Conservation (phyloP, 2,113 vertebrate species). For the Corydoras sp. region DNA sequence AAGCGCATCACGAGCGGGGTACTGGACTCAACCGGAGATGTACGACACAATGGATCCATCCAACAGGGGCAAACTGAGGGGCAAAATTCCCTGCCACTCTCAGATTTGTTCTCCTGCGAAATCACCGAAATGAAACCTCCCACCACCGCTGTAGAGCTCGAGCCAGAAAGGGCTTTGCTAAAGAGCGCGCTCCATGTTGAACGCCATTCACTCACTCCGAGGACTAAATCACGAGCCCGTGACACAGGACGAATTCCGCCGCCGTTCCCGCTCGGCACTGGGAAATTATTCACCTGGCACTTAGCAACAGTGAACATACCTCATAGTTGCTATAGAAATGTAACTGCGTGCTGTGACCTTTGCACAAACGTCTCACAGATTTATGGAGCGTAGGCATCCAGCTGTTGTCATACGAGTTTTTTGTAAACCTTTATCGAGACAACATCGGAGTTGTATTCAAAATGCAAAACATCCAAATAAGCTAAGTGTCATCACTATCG, state of each 20-base stretch:
- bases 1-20: background rate
- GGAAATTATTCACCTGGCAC: conserved; percentile 52
- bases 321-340: conserved; percentile 63
- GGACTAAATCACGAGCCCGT: conserved; percentile 22
- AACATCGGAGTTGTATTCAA: conserved; percentile 38
- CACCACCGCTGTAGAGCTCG: conserved; percentile 31
- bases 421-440: conserved; percentile 52
- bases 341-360: conserved; percentile 53
- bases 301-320: conserved; percentile 60
- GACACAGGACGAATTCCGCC: conserved; percentile 8
- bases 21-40: conserved; percentile 8
- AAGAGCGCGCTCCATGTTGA: conserved; percentile 19
- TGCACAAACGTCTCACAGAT: conserved; percentile 49
- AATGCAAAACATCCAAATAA: conserved; percentile 45
- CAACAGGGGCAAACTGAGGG: conserved; percentile 4
- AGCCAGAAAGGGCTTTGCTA: conserved; percentile 29
- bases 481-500: conserved; percentile 46
- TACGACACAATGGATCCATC: conserved; percentile 30
- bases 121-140: conserved; percentile 14
- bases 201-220: conserved; percentile 4
- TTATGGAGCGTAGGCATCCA: conserved; percentile 46
- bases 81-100: conserved; percentile 13
- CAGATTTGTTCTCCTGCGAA: background rate
- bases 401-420: conserved; percentile 42
- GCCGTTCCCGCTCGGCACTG: conserved; percentile 40